Percentiles rank a stretch among this genome's conserved stretches.
These are phyloP conservation scores for Hydrolagus affinis DNA, from an alignment of 2,113 vertebrate genomes.

Conservation along the genomic window DNA sequence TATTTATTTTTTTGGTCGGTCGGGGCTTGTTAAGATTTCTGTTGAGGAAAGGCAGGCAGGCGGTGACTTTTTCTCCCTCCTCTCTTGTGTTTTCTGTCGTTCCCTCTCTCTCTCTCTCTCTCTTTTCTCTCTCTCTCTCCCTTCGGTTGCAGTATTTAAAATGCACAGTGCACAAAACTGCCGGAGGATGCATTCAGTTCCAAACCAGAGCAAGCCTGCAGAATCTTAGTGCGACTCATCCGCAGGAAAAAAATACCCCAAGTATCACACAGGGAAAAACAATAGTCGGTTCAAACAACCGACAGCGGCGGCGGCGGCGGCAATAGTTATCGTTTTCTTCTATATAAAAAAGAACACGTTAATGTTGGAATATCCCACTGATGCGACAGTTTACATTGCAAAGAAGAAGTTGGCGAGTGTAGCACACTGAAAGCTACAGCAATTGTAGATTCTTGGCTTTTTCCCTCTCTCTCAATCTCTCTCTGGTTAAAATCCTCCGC, in stretches of 20 bases:
- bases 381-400: slow-evolving; percentile 25
- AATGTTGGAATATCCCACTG: not conserved
- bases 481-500: not conserved
- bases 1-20: not conserved
- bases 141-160: slow-evolving; percentile 1
- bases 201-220: not conserved
- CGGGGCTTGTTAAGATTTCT: not conserved
- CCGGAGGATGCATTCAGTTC: not conserved
- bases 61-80: not conserved
- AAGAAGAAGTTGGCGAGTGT: slow-evolving; percentile 4
- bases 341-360: no score
- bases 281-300: no score
- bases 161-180: slow-evolving; percentile 21
- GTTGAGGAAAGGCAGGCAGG: not conserved
- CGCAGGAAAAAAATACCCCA: not conserved
- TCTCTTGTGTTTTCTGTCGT: not conserved
- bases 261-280: no score
- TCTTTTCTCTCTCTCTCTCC: not conserved
- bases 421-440: not conserved
- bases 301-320: not conserved
- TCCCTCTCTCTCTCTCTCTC: not conserved
- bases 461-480: not conserved
- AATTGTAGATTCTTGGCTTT: not conserved
- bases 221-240: not conserved
- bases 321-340: not conserved